phyloP scores from a whole-genome alignment of 2,888 invertebrate genomes.

The Acleris holmiana region DNA sequence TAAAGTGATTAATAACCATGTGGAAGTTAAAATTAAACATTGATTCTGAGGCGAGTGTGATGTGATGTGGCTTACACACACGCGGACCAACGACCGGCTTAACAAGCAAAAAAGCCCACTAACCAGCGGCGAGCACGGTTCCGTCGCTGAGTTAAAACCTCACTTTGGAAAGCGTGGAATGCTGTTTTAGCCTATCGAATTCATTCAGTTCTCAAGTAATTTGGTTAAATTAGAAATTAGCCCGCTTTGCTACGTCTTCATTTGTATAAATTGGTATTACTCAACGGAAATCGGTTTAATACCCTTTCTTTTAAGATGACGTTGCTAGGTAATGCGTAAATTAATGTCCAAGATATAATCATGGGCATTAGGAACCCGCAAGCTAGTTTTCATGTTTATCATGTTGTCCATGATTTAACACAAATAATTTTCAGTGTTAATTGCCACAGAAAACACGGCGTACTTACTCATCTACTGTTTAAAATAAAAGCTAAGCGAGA shows the following conservation, averaged over 20 bases:
- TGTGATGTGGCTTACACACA: slow-evolving; percentile 21
- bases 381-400: too few species aligned
- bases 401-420: too few species aligned
- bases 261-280: slow-evolving; percentile 22
- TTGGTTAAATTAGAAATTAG: slow-evolving; percentile 39
- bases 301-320: slow-evolving; percentile 17
- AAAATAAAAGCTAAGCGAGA: slow-evolving; percentile 57
- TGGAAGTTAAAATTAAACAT: slow-evolving; percentile 25
- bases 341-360: too few species aligned
- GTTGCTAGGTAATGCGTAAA: background rate
- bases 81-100: slow-evolving; percentile 22
- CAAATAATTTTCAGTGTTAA: too few species aligned
- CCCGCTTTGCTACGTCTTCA: slow-evolving; percentile 27
- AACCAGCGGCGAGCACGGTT: slow-evolving; percentile 13
- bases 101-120: slow-evolving; percentile 36
- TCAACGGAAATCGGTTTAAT: slow-evolving; percentile 17
- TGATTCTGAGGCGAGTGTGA: slow-evolving; percentile 8
- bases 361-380: too few species aligned
- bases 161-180: slow-evolving; percentile 42
- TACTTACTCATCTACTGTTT: slow-evolving; percentile 50
- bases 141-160: slow-evolving; percentile 11
- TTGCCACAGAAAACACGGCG: too few species aligned
- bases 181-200: slow-evolving; percentile 37
- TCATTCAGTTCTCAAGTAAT: slow-evolving; percentile 35
- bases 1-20: slow-evolving; percentile 19